Base-by-base conservation (phyloP, 2,888 invertebrate genomes). In the Scaptomyza tumidula region DNA sequence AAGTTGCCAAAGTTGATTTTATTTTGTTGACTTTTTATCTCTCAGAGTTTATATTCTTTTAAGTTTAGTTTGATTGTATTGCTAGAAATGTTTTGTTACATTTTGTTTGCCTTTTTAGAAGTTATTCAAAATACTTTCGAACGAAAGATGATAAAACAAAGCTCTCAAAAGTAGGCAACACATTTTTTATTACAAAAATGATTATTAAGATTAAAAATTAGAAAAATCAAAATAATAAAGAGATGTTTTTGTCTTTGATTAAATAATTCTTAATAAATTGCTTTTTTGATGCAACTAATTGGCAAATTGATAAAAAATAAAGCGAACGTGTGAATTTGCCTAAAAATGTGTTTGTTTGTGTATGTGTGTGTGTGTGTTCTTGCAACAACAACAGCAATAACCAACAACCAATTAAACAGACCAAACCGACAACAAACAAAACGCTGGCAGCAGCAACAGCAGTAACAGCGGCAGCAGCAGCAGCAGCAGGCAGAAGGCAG, bases 401-500 rank as follows among this genome's bases (percentile, higher is more conserved):
- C 33, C 37, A 49, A 41, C 53, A 64, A 48, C 46, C 71, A 75
- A 75, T 68, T 72, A 72, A 68, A 68, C 69, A 33, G 72, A 55
- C 43, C 53, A 64, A 55, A 70, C 59, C 67, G 66, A 77, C 75
- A 82, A 75, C 67, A 75, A 70, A 65, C 55, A 71, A 70, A 67
- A 62, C 43, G 56, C 56, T 45, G 29, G 29, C 67, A 41, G 33
- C 59, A 41, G 16, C 41, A 16, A 35, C 56, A 41, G 44, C 41
- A 39, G 16, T 16, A 16, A 35, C 56, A 41, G 44, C 41, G 14
- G 16, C 41, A 16, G 39, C 56, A 41, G 44, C 41, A 39, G 39
- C 24, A 24, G 24, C 24, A 24, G 39, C 39, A 14, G n/a, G n/a
- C n/a, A 6, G 9, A 4, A 27, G 29, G 29, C 29, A 29, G 29